These are phyloP conservation scores for Falco cherrug DNA, from an alignment of 2,797 vertebrate genomes.

Conservation along the genomic window DNA sequence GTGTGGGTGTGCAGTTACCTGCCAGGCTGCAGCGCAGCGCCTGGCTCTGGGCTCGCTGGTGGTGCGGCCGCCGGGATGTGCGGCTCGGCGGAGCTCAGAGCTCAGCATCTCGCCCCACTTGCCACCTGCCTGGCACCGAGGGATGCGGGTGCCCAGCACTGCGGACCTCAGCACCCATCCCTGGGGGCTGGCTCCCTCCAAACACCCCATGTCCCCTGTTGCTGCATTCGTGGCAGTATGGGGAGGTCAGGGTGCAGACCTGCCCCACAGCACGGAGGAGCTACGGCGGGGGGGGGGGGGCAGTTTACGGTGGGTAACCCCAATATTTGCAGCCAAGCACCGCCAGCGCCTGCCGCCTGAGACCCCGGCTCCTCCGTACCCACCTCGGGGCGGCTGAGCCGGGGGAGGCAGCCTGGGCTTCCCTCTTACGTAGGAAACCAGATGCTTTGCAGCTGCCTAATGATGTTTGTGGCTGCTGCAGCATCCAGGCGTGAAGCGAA, in stretches of 20 bases:
- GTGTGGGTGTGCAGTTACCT: accelerated
- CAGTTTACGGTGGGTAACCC: accelerated
- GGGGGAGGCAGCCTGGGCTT: background rate
- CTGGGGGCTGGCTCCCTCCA: accelerated
- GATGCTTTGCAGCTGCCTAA: background rate
- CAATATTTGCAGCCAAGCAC: too few relatives aligned
- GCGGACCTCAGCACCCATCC: background rate
- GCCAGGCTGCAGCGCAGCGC: accelerated
- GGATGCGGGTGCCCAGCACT: accelerated
- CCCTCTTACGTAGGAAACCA: accelerated
- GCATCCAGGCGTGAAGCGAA: background rate
- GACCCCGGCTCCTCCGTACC: background rate
- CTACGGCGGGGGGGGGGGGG: background rate
- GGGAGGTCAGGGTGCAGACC: background rate
- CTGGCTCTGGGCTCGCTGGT: background rate
- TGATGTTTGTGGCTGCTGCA: background rate
- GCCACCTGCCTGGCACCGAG: accelerated
- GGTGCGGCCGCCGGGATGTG: accelerated
- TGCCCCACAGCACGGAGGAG: background rate
- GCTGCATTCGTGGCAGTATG: accelerated
- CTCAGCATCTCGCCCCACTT: background rate
- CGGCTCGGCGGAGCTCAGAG: background rate
- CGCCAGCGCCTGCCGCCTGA: too few relatives aligned
- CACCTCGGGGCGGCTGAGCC: background rate
- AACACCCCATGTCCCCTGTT: background rate